A percentile compares a stretch with the other conserved stretches of the same genome.
Evolutionary conservation across 2,113 vertebrate species (phyloP).

Genomic region (human (Homo sapiens)): GRCh38 chr20:19170501-19171000

Average conservation of each 20-base stretch:
- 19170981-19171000: neutral
- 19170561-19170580: neutral
- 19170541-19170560: neutral
- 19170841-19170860: neutral
- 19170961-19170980: neutral
- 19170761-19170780: neutral
- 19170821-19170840: neutral
- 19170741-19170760: neutral
- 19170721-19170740: neutral
- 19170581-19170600: neutral
- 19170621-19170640: neutral
- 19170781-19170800: neutral
- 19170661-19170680: neutral
- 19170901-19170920: neutral
- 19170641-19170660: neutral
- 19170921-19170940: neutral
- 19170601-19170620: neutral
- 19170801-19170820: neutral
- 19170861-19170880: neutral
- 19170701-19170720: neutral
- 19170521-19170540: neutral
- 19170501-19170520: neutral
- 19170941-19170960: neutral
- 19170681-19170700: neutral
- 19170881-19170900: neutral